A percentile compares a stretch with the other conserved stretches of the same genome.
These are phyloP conservation scores for Chironomus riparius DNA, from an alignment of 2,888 invertebrate species.

Conservation along the genomic window DNA sequence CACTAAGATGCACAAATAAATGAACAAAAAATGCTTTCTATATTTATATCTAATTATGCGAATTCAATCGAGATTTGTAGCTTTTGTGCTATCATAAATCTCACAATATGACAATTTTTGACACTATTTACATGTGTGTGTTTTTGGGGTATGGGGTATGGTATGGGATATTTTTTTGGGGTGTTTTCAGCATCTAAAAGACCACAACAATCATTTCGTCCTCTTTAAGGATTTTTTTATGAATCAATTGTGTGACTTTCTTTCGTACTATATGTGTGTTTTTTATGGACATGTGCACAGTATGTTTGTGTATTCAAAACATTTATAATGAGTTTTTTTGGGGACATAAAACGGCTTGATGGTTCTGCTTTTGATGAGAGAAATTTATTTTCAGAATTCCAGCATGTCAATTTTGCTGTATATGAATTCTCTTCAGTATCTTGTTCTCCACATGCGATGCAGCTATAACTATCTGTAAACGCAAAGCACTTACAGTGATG, in stretches of 20 bases:
- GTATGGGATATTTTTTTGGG: background rate
- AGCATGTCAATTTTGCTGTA: background rate
- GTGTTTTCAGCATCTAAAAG: background rate
- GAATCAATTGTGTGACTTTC: background rate
- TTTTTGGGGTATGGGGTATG: background rate
- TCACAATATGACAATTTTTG: background rate
- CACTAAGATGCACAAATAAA: background rate
- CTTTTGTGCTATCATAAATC: background rate
- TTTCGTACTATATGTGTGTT: background rate
- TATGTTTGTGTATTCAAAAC: too few species aligned
- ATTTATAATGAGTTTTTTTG: background rate
- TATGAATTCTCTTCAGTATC: background rate
- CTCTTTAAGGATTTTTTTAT: background rate
- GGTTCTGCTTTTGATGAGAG: background rate
- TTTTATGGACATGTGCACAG: too few species aligned
- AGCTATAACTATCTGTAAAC: slow-evolving; percentile 16
- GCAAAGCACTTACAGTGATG: slow-evolving; percentile 16
- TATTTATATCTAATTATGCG: background rate
- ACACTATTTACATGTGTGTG: background rate
- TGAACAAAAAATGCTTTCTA: background rate
- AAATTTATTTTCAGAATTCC: background rate
- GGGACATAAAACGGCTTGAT: background rate
- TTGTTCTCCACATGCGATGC: background rate
- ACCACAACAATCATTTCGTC: slow-evolving; percentile 7
- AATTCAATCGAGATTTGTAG: background rate